phyloP scores from a whole-genome alignment of 2,797 vertebrate genomes.

The Botia almorhae region DNA sequence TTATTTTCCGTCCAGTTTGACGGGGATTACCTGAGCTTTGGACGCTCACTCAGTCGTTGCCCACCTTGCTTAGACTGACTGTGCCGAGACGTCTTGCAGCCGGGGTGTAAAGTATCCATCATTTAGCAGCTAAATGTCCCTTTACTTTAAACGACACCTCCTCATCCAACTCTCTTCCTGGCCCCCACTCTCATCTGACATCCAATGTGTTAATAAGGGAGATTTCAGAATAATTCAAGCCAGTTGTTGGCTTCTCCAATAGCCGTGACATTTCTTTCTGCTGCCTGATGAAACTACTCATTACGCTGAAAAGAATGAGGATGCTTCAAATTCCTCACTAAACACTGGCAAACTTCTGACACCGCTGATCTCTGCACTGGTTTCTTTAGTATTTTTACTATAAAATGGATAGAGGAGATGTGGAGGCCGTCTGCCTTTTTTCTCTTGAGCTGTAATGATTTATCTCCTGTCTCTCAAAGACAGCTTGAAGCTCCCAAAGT shows the following conservation, averaged over 20 bases:
- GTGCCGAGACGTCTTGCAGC: slow-evolving; percentile 54
- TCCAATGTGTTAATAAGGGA: slow-evolving; percentile 59
- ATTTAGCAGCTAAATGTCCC: slow-evolving; percentile 63
- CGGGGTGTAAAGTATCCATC: slow-evolving; percentile 58
- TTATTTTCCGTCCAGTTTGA: slow-evolving; percentile 70
- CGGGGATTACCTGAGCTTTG: slow-evolving; percentile 70
- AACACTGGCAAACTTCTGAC: slow-evolving; percentile 46
- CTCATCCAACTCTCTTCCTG: slow-evolving; percentile 43
- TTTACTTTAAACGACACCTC: slow-evolving; percentile 15
- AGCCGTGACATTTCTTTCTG: slow-evolving; percentile 47
- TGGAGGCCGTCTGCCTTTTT: slow-evolving; percentile 49
- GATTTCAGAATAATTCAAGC: slow-evolving; percentile 57
- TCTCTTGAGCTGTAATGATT: slow-evolving; percentile 27
- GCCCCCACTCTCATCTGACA: slow-evolving; percentile 36
- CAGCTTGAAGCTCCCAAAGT: slow-evolving; percentile 41
- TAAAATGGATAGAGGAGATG: neutral
- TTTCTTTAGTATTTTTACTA: slow-evolving; percentile 54
- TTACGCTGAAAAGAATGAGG: slow-evolving; percentile 37
- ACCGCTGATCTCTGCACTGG: slow-evolving; percentile 49
- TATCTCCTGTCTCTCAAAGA: slow-evolving; percentile 40
- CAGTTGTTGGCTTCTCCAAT: slow-evolving; percentile 53
- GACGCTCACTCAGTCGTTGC: slow-evolving; percentile 65
- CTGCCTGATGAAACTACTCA: slow-evolving; percentile 50
- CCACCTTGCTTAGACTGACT: slow-evolving; percentile 60
- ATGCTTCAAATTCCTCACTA: slow-evolving; percentile 50